Conservation (phyloP, 2,888 invertebrate species). For the Drosophila hamatofila region DNA sequence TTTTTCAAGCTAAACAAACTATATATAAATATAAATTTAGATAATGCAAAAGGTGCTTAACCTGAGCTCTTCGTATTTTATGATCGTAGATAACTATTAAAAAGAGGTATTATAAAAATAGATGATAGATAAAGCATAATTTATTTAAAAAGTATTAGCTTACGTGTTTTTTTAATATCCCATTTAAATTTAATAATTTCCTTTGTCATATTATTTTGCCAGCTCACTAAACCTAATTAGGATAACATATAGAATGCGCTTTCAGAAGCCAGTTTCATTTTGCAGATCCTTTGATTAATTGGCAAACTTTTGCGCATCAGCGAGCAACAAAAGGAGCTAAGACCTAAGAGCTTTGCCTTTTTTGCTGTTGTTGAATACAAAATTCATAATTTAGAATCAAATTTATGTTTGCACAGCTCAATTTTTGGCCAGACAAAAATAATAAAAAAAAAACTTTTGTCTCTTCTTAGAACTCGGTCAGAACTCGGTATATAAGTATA, state of each 20-base stretch:
- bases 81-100: not conserved
- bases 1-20: slow-evolving; percentile 1
- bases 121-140: not conserved
- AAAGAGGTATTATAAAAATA: not conserved
- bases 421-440: slow-evolving; percentile 37
- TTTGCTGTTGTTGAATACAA: slow-evolving; percentile 10
- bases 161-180: not conserved
- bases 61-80: not conserved
- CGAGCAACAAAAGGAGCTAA: slow-evolving; percentile 18
- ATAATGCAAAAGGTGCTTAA: slow-evolving; percentile 6
- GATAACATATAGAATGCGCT: slow-evolving; percentile 16
- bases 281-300: slow-evolving; percentile 59
- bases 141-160: not conserved
- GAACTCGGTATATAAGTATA: slow-evolving; percentile 1
- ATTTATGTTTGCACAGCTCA: slow-evolving; percentile 59
- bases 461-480: slow-evolving; percentile 33
- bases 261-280: slow-evolving; percentile 39
- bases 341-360: not conserved
- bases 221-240: slow-evolving; percentile 56
- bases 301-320: slow-evolving; percentile 38
- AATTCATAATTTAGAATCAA: slow-evolving; percentile 49
- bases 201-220: slow-evolving; percentile 12
- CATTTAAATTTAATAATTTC: slow-evolving; percentile 6
- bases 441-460: slow-evolving; percentile 16
- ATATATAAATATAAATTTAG: not conserved